Evolutionary conservation across 2,888 invertebrate species (phyloP).

Genomic region (Trissonchulus sp.): DNA sequence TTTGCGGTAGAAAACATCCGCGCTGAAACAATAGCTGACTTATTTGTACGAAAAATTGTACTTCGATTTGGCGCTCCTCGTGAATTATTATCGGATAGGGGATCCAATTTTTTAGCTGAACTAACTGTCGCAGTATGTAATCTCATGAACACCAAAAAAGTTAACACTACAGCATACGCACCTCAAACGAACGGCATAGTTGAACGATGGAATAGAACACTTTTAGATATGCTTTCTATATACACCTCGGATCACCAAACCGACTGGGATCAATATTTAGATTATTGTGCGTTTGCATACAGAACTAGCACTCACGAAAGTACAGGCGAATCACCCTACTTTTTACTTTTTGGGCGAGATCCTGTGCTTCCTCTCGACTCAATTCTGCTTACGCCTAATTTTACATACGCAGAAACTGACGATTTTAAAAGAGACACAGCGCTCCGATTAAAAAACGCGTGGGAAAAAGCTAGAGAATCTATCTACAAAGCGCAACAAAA

Average conservation of each 20-base stretch:
- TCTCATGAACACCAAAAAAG: background rate
- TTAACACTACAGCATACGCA: constrained; percentile 20
- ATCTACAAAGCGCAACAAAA: background rate
- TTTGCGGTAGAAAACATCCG: constrained; percentile 46
- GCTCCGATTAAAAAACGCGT: background rate
- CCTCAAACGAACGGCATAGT: constrained; percentile 27
- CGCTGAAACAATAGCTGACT: constrained; percentile 44
- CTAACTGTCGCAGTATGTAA: background rate
- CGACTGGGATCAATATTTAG: constrained; percentile 11
- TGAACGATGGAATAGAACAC: constrained; percentile 22
- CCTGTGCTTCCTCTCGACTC: background rate
- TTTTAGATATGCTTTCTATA: background rate
- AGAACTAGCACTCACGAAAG: background rate
- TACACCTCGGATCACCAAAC: background rate
- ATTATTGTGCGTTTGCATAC: background rate
- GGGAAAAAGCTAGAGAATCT: background rate
- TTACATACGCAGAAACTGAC: background rate
- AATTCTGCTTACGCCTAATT: background rate
- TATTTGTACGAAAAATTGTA: constrained; percentile 11
- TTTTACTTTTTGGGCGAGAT: background rate
- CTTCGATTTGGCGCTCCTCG: background rate
- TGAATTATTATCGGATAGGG: constrained; percentile 17
- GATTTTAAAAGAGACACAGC: background rate
- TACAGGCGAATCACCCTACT: background rate
- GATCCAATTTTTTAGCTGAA: background rate